phyloP scores from a whole-genome alignment of 2,797 vertebrate genomes.

The Alcedo atthis region DNA sequence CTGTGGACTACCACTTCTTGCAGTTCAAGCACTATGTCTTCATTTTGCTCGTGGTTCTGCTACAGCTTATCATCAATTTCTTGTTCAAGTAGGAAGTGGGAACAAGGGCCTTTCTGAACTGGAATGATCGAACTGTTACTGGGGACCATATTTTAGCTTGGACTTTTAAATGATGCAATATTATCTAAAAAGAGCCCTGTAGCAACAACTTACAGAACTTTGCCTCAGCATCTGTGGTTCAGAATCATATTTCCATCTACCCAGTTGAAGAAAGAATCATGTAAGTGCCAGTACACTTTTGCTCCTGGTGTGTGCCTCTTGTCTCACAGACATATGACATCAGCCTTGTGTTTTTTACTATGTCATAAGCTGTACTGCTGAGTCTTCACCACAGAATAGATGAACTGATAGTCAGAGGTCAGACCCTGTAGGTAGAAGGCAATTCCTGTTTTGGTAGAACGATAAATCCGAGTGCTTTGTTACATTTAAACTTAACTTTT shows the following conservation, averaged over 20 bases:
- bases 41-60: conserved; percentile 89
- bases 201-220: conserved; percentile 61
- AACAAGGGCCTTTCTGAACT: conserved; percentile 70
- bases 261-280: conserved; percentile 70
- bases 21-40: conserved; percentile 92
- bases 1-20: conserved; percentile 85
- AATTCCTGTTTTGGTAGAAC: conserved; percentile 17
- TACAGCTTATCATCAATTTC: conserved; percentile 93
- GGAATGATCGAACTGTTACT: conserved; percentile 62
- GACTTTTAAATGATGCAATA: conserved; percentile 72
- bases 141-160: conserved; percentile 75
- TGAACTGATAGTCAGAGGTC: conserved; percentile 35
- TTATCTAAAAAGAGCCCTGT: conserved; percentile 65
- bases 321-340: conserved; percentile 11
- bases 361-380: conserved; percentile 24
- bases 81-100: conserved; percentile 88
- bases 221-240: conserved; percentile 58
- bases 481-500: not conserved
- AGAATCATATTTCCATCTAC: conserved; percentile 47
- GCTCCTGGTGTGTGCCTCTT: conserved; percentile 74
- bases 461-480: conserved; percentile 6
- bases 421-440: conserved; percentile 36
- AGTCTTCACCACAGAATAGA: conserved; percentile 41
- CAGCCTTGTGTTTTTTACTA: conserved; percentile 72
- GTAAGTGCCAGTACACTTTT: conserved; percentile 78